phyloP scores from a whole-genome alignment of 2,113 vertebrate genomes.

The Psephotus haematonotus region DNA sequence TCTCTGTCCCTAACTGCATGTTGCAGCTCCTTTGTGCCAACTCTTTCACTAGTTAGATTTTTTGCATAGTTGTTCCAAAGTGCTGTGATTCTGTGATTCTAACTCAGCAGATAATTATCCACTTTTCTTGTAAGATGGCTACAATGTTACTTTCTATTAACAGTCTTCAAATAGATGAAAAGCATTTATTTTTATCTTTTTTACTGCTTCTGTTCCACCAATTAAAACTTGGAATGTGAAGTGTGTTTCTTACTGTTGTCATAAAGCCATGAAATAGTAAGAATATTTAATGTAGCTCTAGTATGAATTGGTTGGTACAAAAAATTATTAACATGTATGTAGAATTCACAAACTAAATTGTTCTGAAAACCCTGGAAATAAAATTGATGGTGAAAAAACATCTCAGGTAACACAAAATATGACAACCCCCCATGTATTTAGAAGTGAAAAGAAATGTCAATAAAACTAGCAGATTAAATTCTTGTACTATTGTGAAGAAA shows the following conservation, averaged over 20 bases:
- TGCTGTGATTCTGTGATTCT: background rate
- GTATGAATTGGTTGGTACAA: background rate
- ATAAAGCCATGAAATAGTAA: background rate
- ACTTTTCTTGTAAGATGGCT: background rate
- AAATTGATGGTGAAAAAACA: background rate
- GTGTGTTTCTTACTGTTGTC: background rate
- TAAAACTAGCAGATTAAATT: background rate
- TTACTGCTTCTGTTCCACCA: background rate
- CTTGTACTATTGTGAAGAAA: background rate
- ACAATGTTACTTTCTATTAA: background rate
- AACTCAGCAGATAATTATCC: background rate
- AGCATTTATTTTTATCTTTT: background rate
- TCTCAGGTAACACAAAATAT: background rate
- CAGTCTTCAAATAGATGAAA: background rate
- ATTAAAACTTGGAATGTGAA: background rate
- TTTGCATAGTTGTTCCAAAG: background rate
- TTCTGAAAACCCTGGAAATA: background rate
- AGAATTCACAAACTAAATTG: background rate
- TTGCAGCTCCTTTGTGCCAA: background rate
- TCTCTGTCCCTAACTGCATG: background rate
- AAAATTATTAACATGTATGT: background rate
- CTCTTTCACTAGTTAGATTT: background rate
- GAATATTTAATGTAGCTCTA: background rate
- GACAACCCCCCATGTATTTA: background rate
- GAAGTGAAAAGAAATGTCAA: background rate